phyloP scores from a whole-genome alignment of 1,140 invertebrate species.

The Tribolium madens region DNA sequence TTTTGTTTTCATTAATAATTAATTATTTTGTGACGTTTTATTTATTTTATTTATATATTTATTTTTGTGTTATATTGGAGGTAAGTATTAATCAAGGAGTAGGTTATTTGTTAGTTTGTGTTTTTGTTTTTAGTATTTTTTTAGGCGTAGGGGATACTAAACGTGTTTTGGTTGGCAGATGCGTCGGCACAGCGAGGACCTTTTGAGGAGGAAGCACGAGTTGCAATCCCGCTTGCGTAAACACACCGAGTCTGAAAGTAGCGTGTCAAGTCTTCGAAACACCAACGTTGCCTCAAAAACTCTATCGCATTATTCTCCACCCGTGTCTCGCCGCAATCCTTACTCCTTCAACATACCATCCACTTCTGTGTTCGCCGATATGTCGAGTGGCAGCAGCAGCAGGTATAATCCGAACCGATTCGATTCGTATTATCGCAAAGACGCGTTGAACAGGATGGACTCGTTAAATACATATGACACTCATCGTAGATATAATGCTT shows the following conservation, averaged over 20 bases:
- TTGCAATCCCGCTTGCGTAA: constrained; percentile 67
- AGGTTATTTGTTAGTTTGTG: not conserved
- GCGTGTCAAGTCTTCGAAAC: constrained; percentile 54
- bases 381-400: constrained; percentile 35
- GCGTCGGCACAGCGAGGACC: constrained; percentile 67
- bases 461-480: constrained; percentile 58
- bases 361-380: constrained; percentile 60
- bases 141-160: not conserved
- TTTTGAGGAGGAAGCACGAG: constrained; percentile 65
- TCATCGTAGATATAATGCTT: constrained; percentile 51
- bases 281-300: constrained; percentile 57
- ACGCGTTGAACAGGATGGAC: constrained; percentile 58
- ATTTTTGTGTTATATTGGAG: too few relatives aligned
- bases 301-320: constrained; percentile 61
- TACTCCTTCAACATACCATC: constrained; percentile 61
- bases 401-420: constrained; percentile 50
- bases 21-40: too few relatives aligned
- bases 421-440: constrained; percentile 57
- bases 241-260: constrained; percentile 60
- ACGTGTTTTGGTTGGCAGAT: constrained; percentile 64
- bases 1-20: not conserved
- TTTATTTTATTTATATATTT: too few relatives aligned
- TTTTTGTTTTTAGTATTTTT: not conserved
- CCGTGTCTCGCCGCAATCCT: constrained; percentile 56
- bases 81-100: too few relatives aligned